Percentiles rank a stretch among this genome's conserved stretches.
phyloP scores from a whole-genome alignment of 2,888 invertebrate species.

The Apotomis betuletana region DNA sequence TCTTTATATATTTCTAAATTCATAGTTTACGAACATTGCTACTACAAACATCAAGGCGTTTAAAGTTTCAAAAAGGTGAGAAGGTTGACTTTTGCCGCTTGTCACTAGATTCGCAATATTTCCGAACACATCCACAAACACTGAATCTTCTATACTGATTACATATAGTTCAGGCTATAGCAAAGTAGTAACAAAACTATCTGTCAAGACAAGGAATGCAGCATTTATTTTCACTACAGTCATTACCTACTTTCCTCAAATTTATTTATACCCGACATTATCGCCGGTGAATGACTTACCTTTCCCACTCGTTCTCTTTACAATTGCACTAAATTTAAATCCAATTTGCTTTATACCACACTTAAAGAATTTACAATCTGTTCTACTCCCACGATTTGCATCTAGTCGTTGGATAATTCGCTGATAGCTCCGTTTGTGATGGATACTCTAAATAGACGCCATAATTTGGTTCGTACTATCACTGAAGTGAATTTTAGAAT shows the following conservation, averaged over 20 bases:
- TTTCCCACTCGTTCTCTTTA: neutral
- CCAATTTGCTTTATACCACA: neutral
- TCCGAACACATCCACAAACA: no score
- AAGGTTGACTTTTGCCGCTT: no score
- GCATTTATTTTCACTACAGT: neutral
- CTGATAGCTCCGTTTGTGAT: neutral
- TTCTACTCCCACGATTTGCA: neutral
- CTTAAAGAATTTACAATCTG: neutral
- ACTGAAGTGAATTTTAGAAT: neutral
- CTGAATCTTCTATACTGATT: no score
- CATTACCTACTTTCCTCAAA: neutral
- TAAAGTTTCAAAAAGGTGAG: neutral
- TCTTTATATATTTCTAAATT: neutral
- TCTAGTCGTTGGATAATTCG: neutral
- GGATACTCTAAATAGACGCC: neutral
- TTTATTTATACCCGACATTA: neutral
- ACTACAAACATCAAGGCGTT: slow-evolving; percentile 3
- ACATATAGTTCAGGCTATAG: no score
- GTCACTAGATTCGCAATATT: no score
- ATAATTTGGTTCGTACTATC: neutral
- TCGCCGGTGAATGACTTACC: neutral
- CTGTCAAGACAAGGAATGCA: neutral
- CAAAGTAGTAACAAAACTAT: no score
- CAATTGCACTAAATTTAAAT: neutral
- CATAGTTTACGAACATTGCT: neutral